Conservation (phyloP, 2,888 invertebrate genomes). For the Cactoblastis cactorum region DNA sequence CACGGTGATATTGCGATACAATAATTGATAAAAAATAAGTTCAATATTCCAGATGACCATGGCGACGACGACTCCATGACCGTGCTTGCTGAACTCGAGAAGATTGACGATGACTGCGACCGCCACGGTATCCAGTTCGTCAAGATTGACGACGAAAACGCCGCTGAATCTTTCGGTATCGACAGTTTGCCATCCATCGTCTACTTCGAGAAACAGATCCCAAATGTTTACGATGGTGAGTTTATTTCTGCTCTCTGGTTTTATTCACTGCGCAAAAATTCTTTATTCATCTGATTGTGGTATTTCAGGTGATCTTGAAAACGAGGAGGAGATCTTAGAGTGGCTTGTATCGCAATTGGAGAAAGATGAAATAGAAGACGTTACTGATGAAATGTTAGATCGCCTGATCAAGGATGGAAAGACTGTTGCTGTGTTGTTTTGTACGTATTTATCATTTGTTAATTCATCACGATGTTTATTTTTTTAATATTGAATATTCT, state of each 20-base stretch:
- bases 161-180: constrained; percentile 92
- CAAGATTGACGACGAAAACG: constrained; percentile 91
- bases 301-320: constrained; percentile 85
- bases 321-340: constrained; percentile 92
- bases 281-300: constrained; percentile 1
- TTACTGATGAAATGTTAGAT: constrained; percentile 96
- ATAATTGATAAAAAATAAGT: neutral
- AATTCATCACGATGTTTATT: neutral
- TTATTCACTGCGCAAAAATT: constrained; percentile 8
- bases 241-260: constrained; percentile 8
- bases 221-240: constrained; percentile 93
- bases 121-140: constrained; percentile 95
- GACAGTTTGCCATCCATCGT: constrained; percentile 91
- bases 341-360: constrained; percentile 93
- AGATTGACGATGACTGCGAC: constrained; percentile 96
- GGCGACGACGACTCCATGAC: constrained; percentile 93
- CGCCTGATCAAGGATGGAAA: constrained; percentile 93
- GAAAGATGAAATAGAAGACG: constrained; percentile 96
- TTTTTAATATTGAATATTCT: neutral
- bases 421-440: constrained; percentile 93
- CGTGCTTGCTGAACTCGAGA: constrained; percentile 91
- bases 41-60: constrained; percentile 86
- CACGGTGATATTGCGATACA: too few relatives aligned
- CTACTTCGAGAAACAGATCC: constrained; percentile 95
- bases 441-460: constrained; percentile 79